Conservation (phyloP, 2,797 vertebrate genomes). For the Peromyscus eremicus region DNA sequence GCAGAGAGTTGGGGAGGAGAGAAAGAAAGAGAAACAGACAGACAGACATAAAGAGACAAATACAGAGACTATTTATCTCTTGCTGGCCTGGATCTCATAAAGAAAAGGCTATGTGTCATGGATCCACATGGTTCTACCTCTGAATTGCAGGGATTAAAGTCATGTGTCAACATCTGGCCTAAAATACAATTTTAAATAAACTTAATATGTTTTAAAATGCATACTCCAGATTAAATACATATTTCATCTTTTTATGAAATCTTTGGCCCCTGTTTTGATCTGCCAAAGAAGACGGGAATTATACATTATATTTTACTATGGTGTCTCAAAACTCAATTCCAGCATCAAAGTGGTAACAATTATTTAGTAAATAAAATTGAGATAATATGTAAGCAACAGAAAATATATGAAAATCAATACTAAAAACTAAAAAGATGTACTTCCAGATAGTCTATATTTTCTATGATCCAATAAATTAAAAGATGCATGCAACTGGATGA, state of each 20-base stretch:
- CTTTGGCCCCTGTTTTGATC: neutral
- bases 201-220: neutral
- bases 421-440: neutral
- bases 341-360: neutral
- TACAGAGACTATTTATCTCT: neutral
- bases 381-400: neutral
- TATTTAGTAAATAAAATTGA: slow-evolving; percentile 37
- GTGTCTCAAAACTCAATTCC: neutral
- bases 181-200: neutral
- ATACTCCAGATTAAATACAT: neutral
- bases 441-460: neutral
- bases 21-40: no score
- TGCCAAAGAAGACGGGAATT: neutral
- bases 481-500: neutral
- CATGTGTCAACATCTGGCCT: neutral
- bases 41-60: no score
- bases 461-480: neutral
- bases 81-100: neutral
- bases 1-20: neutral
- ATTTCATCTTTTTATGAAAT: neutral
- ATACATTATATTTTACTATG: neutral
- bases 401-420: neutral
- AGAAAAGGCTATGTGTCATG: neutral
- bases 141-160: neutral
- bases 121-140: neutral